phyloP scores from a whole-genome alignment of 2,888 invertebrate genomes.

The Crocallis elinguaria region DNA sequence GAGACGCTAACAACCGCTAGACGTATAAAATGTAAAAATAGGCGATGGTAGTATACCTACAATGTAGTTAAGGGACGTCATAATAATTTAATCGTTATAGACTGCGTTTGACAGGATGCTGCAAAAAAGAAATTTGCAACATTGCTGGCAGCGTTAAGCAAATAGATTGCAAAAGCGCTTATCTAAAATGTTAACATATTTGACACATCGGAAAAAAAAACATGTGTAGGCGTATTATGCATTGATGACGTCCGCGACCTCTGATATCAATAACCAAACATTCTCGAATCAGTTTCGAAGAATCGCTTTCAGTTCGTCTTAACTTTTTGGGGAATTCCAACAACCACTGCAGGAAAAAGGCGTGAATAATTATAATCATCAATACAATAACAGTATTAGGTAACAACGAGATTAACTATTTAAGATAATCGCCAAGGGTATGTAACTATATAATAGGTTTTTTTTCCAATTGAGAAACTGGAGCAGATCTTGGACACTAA shows the following conservation, averaged over 20 bases:
- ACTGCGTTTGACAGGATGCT: slow-evolving; percentile 14
- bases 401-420: slow-evolving; percentile 18
- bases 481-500: not conserved
- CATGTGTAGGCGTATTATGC: slow-evolving; percentile 23
- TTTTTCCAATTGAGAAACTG: not conserved
- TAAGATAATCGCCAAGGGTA: not conserved
- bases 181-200: slow-evolving; percentile 10
- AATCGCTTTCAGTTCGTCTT: slow-evolving; percentile 68
- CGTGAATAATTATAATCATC: slow-evolving; percentile 19
- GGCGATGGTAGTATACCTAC: slow-evolving; percentile 18
- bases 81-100: slow-evolving; percentile 10
- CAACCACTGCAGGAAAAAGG: slow-evolving; percentile 58
- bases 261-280: slow-evolving; percentile 58
- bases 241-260: slow-evolving; percentile 52
- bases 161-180: slow-evolving; percentile 11
- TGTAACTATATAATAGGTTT: not conserved
- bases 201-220: slow-evolving; percentile 14
- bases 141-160: slow-evolving; percentile 1
- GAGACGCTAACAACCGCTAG: slow-evolving; percentile 9
- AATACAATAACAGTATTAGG: slow-evolving; percentile 36
- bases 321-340: slow-evolving; percentile 57
- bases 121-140: slow-evolving; percentile 21
- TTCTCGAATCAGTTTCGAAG: slow-evolving; percentile 67
- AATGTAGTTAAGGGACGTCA: slow-evolving; percentile 12
- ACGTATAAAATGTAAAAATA: slow-evolving; percentile 11